These are phyloP conservation scores for Isaurus tuberculatus DNA, from an alignment of 92 coral and sea anemone species.

Conservation along the genomic window DNA sequence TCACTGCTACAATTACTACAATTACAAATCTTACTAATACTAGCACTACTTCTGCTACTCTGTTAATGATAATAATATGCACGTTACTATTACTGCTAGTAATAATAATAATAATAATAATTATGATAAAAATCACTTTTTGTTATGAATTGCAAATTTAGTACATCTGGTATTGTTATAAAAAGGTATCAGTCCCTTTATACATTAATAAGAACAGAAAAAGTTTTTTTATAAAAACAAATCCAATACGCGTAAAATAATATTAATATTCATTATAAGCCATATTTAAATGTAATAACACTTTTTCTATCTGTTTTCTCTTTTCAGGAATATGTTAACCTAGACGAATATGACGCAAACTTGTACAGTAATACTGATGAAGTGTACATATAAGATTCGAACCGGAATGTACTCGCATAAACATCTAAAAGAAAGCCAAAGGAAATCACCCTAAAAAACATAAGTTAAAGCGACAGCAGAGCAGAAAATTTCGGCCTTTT, in stretches of 20 bases:
- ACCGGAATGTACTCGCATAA: not conserved
- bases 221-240: not conserved
- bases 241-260: not conserved
- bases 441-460: too few relatives aligned
- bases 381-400: conserved; percentile 36
- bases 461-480: too few relatives aligned
- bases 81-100: not conserved
- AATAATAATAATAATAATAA: too few relatives aligned
- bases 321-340: conserved; percentile 70
- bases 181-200: too few relatives aligned
- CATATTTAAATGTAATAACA: not conserved
- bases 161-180: too few relatives aligned
- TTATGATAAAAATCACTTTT: too few relatives aligned
- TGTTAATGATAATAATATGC: not conserved
- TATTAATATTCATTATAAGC: not conserved
- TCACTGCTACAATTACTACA: not conserved
- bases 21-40: not conserved
- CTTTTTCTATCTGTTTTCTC: not conserved
- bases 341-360: conserved; percentile 71
- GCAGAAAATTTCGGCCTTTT: too few relatives aligned
- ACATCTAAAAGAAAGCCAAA: too few relatives aligned
- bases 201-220: too few relatives aligned
- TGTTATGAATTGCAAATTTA: too few relatives aligned
- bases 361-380: conserved; percentile 79
- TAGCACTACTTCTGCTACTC: not conserved